phyloP scores from a whole-genome alignment of 1,140 invertebrate genomes.

The Drosophila lini region DNA sequence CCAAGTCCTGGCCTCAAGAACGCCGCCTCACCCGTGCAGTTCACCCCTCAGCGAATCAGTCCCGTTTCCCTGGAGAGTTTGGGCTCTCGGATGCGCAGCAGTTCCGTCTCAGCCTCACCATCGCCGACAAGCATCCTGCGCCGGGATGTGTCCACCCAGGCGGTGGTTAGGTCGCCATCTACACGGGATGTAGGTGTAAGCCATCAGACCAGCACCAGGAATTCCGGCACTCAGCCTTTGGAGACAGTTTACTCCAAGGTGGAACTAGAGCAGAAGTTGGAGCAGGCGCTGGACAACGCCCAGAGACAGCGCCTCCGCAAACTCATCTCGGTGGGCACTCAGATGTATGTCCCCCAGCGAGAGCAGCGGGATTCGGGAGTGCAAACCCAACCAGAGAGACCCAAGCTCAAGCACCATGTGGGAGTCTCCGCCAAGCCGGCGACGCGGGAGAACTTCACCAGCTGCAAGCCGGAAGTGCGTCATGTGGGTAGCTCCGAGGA shows the following conservation, averaged over 20 bases:
- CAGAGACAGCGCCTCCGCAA: slow-evolving; percentile 77
- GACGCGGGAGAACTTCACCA: slow-evolving; percentile 78
- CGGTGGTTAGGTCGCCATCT: slow-evolving; percentile 69
- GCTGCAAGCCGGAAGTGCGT: slow-evolving; percentile 81
- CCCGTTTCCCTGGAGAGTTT: slow-evolving; percentile 79
- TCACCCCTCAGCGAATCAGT: slow-evolving; percentile 79
- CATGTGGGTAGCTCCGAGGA: slow-evolving; percentile 85
- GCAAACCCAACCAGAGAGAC: slow-evolving; percentile 73
- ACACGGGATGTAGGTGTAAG: slow-evolving; percentile 72
- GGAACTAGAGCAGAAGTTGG: slow-evolving; percentile 61
- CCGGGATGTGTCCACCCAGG: slow-evolving; percentile 89
- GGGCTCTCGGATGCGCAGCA: slow-evolving; percentile 69
- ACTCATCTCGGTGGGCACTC: slow-evolving; percentile 78
- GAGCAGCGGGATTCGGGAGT: slow-evolving; percentile 62
- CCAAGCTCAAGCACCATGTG: slow-evolving; percentile 55
- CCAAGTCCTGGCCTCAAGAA: slow-evolving; percentile 69
- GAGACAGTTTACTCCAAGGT: slow-evolving; percentile 66
- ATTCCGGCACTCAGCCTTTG: slow-evolving; percentile 54
- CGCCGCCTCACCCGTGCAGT: slow-evolving; percentile 66
- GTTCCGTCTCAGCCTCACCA: slow-evolving; percentile 52
- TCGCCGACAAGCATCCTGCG: slow-evolving; percentile 60
- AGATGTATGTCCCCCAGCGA: slow-evolving; percentile 73
- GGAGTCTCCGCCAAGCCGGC: slow-evolving; percentile 60
- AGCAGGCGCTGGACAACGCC: slow-evolving; percentile 43
- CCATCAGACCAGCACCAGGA: slow-evolving; percentile 29